These are phyloP conservation scores for Clarias magur DNA, from an alignment of 2,113 vertebrate genomes.

Conservation along the genomic window DNA sequence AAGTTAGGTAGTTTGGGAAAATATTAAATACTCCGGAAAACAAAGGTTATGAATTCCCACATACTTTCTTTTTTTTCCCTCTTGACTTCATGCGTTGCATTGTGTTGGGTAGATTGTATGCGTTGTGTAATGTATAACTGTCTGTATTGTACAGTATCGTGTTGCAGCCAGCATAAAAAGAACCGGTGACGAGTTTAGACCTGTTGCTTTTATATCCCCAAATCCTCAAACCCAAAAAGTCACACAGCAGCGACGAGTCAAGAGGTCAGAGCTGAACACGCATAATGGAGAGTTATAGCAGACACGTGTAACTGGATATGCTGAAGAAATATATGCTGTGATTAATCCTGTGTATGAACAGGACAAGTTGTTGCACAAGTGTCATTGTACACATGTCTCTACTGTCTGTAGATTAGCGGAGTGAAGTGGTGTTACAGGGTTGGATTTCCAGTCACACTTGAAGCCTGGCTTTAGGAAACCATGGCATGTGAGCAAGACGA, in stretches of 20 bases:
- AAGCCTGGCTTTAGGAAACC: not conserved
- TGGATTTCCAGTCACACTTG: not conserved
- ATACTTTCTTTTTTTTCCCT: too few relatives aligned
- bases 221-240: not conserved
- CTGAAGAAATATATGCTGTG: not conserved
- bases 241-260: not conserved
- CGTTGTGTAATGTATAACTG: not conserved
- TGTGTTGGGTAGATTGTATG: too few relatives aligned
- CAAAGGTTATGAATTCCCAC: not conserved
- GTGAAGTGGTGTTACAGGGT: not conserved
- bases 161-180: not conserved
- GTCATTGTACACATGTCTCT: not conserved
- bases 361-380: not conserved
- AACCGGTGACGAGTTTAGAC: not conserved
- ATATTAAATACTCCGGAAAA: not conserved
- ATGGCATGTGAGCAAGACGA: not conserved
- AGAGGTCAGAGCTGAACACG: not conserved
- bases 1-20: not conserved
- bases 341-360: not conserved
- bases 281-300: not conserved
- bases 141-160: conserved; percentile 8
- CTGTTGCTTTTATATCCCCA: not conserved
- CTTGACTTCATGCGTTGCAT: not conserved
- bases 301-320: not conserved
- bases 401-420: not conserved